phyloP scores from a whole-genome alignment of 2,888 invertebrate species.

The Troides helena region DNA sequence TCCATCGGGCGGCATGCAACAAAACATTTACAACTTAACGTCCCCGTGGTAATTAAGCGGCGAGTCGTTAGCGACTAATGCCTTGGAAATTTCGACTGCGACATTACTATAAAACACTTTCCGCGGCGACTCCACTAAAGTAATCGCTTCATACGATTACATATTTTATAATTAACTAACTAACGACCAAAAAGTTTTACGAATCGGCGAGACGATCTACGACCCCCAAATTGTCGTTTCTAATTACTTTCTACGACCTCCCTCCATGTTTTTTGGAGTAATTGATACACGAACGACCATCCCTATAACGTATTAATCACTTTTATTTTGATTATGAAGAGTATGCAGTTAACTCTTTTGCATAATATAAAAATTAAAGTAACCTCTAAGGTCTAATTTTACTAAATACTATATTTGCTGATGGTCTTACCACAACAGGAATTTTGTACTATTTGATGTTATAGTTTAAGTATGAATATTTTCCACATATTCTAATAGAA shows the following conservation, averaged over 20 bases:
- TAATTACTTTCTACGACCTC: slow-evolving; percentile 18
- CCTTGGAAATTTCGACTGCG: slow-evolving; percentile 16
- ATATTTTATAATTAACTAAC: slow-evolving; percentile 4
- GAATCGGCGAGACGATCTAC: slow-evolving; percentile 12
- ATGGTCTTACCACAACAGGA: too few species aligned
- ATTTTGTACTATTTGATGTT: too few species aligned
- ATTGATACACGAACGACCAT: slow-evolving; percentile 16
- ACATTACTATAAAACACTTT: slow-evolving; percentile 23
- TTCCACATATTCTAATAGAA: too few species aligned
- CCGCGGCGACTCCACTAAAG: not conserved
- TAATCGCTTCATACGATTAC: slow-evolving; percentile 15
- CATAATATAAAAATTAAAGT: too few species aligned
- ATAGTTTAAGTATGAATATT: too few species aligned
- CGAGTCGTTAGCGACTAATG: slow-evolving; percentile 15
- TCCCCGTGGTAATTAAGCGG: slow-evolving; percentile 18
- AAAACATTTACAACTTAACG: slow-evolving; percentile 12
- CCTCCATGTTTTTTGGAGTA: slow-evolving; percentile 16
- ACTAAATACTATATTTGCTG: too few species aligned
- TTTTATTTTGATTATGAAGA: slow-evolving; percentile 8
- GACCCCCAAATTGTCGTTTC: slow-evolving; percentile 15
- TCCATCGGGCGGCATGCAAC: slow-evolving; percentile 13
- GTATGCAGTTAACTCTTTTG: too few species aligned
- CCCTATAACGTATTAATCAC: slow-evolving; percentile 7
- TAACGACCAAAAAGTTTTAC: slow-evolving; percentile 10
- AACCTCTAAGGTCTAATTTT: too few species aligned